These are phyloP conservation scores for Nephila pilipes DNA, from an alignment of 1,140 invertebrate species.

Conservation along the genomic window DNA sequence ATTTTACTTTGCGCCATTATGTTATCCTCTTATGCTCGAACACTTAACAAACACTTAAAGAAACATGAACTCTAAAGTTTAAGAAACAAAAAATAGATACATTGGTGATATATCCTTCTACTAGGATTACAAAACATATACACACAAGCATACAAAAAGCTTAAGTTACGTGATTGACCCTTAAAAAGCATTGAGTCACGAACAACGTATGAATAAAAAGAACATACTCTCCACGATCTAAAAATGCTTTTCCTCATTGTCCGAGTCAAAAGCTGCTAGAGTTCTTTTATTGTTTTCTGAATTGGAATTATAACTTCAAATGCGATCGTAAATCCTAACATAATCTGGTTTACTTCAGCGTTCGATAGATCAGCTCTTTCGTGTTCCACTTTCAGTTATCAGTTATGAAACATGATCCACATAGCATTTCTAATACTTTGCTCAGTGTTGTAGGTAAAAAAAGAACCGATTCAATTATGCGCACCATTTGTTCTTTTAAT, in stretches of 20 bases:
- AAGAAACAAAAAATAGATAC: background rate
- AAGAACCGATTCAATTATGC: background rate
- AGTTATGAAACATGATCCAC: conserved; percentile 16
- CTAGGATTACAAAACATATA: background rate
- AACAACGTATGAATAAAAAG: background rate
- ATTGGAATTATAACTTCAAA: background rate
- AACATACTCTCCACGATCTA: background rate
- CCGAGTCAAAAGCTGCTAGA: background rate
- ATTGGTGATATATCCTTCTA: background rate
- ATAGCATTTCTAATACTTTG: background rate
- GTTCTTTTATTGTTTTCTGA: conserved; percentile 19
- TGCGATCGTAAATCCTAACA: background rate
- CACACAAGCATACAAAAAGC: background rate
- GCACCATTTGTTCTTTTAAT: background rate
- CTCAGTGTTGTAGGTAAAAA: background rate
- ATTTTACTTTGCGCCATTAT: background rate
- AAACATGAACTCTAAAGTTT: background rate
- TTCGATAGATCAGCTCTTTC: background rate
- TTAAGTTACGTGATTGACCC: conserved; percentile 6
- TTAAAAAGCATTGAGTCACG: background rate
- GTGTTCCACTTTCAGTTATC: conserved; percentile 30
- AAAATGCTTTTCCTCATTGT: conserved; percentile 16
- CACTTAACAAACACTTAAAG: background rate
- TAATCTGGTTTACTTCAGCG: background rate
- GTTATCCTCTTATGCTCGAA: background rate